Conservation (phyloP, 1,140 invertebrate species). For the Chionoecetes opilio region DNA sequence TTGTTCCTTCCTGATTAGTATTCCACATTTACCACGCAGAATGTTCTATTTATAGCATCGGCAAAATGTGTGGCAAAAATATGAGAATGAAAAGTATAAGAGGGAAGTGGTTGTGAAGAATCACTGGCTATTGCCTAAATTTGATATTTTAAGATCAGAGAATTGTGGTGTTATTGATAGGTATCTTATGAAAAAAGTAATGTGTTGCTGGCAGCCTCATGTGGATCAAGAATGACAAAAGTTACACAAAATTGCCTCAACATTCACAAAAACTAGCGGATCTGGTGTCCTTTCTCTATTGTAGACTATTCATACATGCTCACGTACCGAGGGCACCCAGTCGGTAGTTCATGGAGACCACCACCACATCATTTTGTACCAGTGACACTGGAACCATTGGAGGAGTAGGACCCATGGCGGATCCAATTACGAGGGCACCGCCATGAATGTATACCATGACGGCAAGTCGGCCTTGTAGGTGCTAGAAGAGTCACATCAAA, state of each 20-base stretch:
- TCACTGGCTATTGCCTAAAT: no score
- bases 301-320: not conserved
- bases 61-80: not conserved
- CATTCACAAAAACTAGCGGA: not conserved
- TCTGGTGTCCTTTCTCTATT: not conserved
- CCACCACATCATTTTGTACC: not conserved
- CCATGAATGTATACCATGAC: constrained; percentile 56
- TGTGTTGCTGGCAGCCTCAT: no score
- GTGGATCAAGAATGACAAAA: not conserved
- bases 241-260: not conserved
- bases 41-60: not conserved
- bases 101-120: no score
- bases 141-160: not conserved
- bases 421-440: not conserved
- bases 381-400: not conserved
- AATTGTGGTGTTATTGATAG: no score
- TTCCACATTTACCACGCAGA: not conserved
- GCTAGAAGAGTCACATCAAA: not conserved
- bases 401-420: not conserved
- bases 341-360: constrained; percentile 83
- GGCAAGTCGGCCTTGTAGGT: not conserved
- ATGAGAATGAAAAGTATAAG: no score
- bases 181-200: not conserved
- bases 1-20: not conserved
- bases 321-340: constrained; percentile 83